A percentile compares a stretch with the other conserved stretches of the same genome.
Conservation (phyloP, 2,797 vertebrate species). For the Sebastes cheni region DNA sequence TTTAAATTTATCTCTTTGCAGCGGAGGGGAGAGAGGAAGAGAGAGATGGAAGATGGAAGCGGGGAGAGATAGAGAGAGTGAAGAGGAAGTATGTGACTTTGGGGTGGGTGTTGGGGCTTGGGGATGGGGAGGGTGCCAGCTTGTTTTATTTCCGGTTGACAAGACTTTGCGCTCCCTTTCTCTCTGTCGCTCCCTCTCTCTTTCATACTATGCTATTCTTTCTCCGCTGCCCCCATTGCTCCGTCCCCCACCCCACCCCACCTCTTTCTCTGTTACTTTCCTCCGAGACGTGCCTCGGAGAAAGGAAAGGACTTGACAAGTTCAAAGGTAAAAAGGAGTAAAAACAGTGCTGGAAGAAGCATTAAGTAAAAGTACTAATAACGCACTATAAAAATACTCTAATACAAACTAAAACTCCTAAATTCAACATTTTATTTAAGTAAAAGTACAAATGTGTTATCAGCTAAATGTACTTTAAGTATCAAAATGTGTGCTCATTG, state of each 20-base stretch:
- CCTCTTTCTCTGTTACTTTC: constrained; percentile 69
- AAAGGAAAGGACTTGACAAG: constrained; percentile 77
- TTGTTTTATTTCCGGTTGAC: constrained; percentile 86
- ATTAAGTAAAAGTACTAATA: constrained; percentile 10
- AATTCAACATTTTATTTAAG: background rate
- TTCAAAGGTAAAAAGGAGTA: constrained; percentile 74
- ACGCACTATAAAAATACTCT: background rate
- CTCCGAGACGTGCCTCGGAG: constrained; percentile 72
- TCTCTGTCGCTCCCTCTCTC: constrained; percentile 82
- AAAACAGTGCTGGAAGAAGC: constrained; percentile 29
- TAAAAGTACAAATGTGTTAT: background rate
- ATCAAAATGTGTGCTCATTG: background rate
- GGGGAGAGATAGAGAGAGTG: constrained; percentile 69
- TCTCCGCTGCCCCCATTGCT: constrained; percentile 65
- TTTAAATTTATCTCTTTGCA: constrained; percentile 79
- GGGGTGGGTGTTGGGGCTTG: constrained; percentile 76
- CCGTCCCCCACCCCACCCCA: constrained; percentile 15
- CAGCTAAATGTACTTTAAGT: background rate
- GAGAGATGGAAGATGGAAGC: constrained; percentile 69
- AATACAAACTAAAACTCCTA: background rate
- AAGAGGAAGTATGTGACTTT: constrained; percentile 82
- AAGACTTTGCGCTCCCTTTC: constrained; percentile 82
- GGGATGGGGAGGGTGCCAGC: constrained; percentile 82
- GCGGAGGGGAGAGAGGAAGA: constrained; percentile 44
- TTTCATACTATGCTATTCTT: constrained; percentile 81